phyloP scores from a whole-genome alignment of 2,888 invertebrate genomes.

The Charanyca ferruginea region DNA sequence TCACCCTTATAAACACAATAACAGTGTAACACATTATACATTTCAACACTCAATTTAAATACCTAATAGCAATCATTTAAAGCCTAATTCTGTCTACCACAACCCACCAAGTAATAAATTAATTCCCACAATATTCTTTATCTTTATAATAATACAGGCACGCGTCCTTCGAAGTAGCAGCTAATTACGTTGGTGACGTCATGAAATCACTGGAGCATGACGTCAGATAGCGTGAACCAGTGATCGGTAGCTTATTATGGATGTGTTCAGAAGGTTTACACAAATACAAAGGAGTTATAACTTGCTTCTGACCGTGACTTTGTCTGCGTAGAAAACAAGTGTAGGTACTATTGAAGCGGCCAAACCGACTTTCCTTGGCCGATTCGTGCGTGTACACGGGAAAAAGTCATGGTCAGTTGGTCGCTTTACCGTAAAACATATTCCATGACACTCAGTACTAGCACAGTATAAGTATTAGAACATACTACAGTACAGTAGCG shows the following conservation, averaged over 20 bases:
- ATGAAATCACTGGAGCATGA: slow-evolving; percentile 59
- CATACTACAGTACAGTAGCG: too few relatives aligned
- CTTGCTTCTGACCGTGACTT: too few relatives aligned
- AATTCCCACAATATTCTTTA: slow-evolving; percentile 39
- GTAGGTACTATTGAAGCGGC: too few relatives aligned
- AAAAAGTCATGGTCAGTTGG: too few relatives aligned
- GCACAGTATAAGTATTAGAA: too few relatives aligned
- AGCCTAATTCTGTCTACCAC: slow-evolving; percentile 8
- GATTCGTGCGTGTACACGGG: too few relatives aligned
- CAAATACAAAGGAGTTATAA: too few relatives aligned
- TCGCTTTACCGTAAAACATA: too few relatives aligned
- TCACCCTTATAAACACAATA: not conserved
- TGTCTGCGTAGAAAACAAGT: too few relatives aligned
- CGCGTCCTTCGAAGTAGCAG: slow-evolving; percentile 42
- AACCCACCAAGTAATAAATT: slow-evolving; percentile 7
- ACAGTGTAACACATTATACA: not conserved
- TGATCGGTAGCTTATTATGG: slow-evolving; percentile 39
- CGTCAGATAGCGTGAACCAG: slow-evolving; percentile 60
- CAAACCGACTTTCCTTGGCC: too few relatives aligned
- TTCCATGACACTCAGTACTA: not conserved
- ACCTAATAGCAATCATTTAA: not conserved
- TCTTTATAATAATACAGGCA: slow-evolving; percentile 41
- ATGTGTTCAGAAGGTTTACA: slow-evolving; percentile 18
- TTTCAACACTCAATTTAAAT: not conserved
- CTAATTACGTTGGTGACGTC: slow-evolving; percentile 63